Percentiles rank a stretch among this genome's conserved stretches.
Evolutionary conservation across 2,888 invertebrate species (phyloP).

Genomic region (Lapara coniferarum): DNA sequence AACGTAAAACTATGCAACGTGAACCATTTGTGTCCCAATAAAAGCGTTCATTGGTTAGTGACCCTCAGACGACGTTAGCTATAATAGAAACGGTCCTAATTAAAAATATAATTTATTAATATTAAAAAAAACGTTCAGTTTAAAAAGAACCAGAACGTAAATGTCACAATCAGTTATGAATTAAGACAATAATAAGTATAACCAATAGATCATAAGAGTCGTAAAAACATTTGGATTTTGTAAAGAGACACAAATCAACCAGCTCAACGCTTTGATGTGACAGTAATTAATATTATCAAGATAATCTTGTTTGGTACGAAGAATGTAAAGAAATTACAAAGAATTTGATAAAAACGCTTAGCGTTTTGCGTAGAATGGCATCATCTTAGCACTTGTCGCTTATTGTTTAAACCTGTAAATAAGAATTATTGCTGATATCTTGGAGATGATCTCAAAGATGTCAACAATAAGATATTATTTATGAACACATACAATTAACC

Average conservation of each 20-base stretch:
- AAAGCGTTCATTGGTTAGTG: conserved; percentile 8
- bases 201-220: conserved; percentile 17
- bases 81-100: conserved; percentile 23
- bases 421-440: neutral
- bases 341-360: conserved; percentile 6
- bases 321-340: conserved; percentile 10
- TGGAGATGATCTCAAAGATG: neutral
- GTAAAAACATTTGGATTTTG: conserved; percentile 21
- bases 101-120: conserved; percentile 25
- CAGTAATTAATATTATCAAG: conserved; percentile 26
- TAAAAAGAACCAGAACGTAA: conserved; percentile 15
- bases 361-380: conserved; percentile 19
- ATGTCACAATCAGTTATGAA: conserved; percentile 26
- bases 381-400: neutral
- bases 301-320: neutral
- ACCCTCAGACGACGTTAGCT: conserved; percentile 7
- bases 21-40: neutral
- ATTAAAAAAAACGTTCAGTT: conserved; percentile 24
- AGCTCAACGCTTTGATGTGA: conserved; percentile 15
- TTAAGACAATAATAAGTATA: conserved; percentile 25
- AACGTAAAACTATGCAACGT: conserved; percentile 10
- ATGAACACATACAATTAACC: neutral
- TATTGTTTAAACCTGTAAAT: conserved; percentile 4
- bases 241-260: conserved; percentile 19
- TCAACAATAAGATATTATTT: neutral